Evolutionary conservation across 2,888 invertebrate species (phyloP), one percentile per base, ranked within the genome.

Genomic region (Drosophila maculinotata): DNA sequence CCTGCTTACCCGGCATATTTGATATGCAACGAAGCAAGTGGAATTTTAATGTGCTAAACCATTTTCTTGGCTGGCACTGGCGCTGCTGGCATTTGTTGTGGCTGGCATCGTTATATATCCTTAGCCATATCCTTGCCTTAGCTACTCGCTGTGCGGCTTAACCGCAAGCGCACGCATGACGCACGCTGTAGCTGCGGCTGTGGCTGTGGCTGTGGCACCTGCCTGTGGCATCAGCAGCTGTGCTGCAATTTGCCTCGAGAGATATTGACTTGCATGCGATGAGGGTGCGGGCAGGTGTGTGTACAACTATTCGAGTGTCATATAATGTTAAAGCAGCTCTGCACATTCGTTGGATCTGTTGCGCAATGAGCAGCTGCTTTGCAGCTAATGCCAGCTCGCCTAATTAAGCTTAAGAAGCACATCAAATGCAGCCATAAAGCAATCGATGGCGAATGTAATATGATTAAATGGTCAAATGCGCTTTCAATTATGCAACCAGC

Each of bases 41-140:
- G 82, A 83, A 83, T 83, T 83, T 87, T 83, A 83, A 83, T 83
- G 83, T 76, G 85, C 87, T 77, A 87, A 83, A 69, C 87, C 87
- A 83, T 83, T 87, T 83, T 70, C 79, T 69, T 83, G 78, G 84
- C 75, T 41, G 41, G 14, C 17, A 6, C n/a, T 15, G 25, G 8
- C 28, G 35, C 49, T 58, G 59, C 63, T 74, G 73, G 75, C 49
- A 70, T 73, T 76, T 79, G 69, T 63, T 82, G 67, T 69, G 28
- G 63, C 65, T 58, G 64, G 23, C 39, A 52, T 68, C 47, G 53
- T 53, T 52, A 47, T 17, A 44, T n/a, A 42, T 31, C 23, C 48
- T 30, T 28, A 33, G 25, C 14, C 17, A 12, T 68, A 64, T 68
- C 64, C 72, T 65, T 67, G 62, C 57, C 51, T 38, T 58, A 63